phyloP scores from a whole-genome alignment of 2,888 invertebrate species.

The Luperina nickerlii region DNA sequence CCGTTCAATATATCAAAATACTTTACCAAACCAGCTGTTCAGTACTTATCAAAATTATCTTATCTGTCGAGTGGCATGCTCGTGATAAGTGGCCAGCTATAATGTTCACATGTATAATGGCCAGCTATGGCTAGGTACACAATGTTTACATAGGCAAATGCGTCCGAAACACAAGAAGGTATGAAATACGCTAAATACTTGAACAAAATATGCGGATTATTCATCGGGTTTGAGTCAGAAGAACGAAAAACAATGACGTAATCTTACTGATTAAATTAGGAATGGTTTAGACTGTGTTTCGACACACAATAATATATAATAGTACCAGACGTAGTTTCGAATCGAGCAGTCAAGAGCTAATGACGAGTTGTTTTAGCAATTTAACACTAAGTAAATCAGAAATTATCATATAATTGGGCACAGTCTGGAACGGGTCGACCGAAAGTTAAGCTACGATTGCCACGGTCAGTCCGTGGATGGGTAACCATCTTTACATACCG shows the following conservation, averaged over 20 bases:
- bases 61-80: slow-evolving; percentile 6
- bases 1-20: slow-evolving; percentile 13
- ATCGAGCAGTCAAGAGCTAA: neutral
- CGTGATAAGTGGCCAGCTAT: slow-evolving; percentile 16
- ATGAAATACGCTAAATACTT: slow-evolving; percentile 38
- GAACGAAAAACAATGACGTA: slow-evolving; percentile 41
- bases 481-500: no score
- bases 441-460: no score
- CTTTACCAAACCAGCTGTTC: slow-evolving; percentile 16
- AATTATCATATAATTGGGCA: neutral
- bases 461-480: no score
- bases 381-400: neutral
- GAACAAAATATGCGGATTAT: slow-evolving; percentile 50
- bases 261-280: slow-evolving; percentile 30
- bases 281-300: slow-evolving; percentile 4
- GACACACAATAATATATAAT: no score
- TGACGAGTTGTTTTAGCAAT: neutral
- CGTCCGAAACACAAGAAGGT: slow-evolving; percentile 30
- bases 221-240: slow-evolving; percentile 57
- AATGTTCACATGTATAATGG: neutral
- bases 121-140: neutral
- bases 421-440: neutral
- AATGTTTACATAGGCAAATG: slow-evolving; percentile 1
- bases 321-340: no score
- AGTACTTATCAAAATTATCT: slow-evolving; percentile 18